phyloP scores from a whole-genome alignment of 2,113 vertebrate genomes.

The Lota lota region DNA sequence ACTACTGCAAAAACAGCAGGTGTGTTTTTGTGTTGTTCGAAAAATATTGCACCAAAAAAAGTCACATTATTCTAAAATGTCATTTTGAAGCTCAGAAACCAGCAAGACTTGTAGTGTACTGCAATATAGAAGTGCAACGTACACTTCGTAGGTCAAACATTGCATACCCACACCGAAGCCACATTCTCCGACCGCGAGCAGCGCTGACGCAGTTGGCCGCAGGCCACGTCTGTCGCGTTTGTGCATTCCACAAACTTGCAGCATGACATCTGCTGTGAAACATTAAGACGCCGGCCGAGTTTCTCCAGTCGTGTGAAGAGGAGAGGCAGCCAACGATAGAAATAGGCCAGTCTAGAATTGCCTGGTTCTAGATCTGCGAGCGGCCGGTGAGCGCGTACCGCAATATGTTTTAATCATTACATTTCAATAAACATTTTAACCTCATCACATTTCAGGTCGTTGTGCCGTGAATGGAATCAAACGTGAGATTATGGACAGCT shows the following conservation, averaged over 20 bases:
- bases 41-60: too few relatives aligned
- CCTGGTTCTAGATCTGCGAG: neutral
- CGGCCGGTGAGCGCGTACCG: neutral
- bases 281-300: constrained; percentile 29
- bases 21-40: too few relatives aligned
- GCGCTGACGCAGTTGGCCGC: constrained; percentile 43
- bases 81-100: constrained; percentile 7
- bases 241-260: constrained; percentile 55
- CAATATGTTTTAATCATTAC: neutral
- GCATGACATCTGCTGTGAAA: constrained; percentile 46
- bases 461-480: too few relatives aligned
- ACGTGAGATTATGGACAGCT: too few relatives aligned
- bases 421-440: too few relatives aligned
- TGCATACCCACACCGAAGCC: constrained; percentile 10
- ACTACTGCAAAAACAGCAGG: too few relatives aligned
- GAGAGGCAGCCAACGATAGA: constrained; percentile 22
- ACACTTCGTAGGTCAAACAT: neutral
- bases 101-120: constrained; percentile 6
- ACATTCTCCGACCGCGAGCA: constrained; percentile 23
- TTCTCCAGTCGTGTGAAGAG: neutral
- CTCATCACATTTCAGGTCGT: too few relatives aligned
- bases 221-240: constrained; percentile 38
- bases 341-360: constrained; percentile 18
- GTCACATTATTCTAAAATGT: constrained; percentile 29
- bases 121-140: neutral